phyloP scores from a whole-genome alignment of 2,797 vertebrate species.

The Leptatherina wallacei region DNA sequence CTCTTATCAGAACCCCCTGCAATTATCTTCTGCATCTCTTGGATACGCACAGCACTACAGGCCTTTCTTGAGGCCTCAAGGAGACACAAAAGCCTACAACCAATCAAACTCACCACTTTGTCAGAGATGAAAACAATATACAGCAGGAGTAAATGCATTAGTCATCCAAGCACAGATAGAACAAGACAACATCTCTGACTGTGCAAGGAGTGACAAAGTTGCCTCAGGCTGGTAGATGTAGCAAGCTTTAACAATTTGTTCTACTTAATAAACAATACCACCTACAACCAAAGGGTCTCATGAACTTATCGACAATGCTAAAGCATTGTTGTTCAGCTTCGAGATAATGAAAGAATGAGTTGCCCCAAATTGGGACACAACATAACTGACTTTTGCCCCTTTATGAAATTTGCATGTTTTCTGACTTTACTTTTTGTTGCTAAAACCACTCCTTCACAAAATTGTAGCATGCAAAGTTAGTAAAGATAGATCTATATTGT shows the following conservation, averaged over 20 bases:
- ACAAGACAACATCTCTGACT: slow-evolving; percentile 48
- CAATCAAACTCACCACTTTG: slow-evolving; percentile 73
- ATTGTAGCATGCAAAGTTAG: background rate
- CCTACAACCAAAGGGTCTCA: slow-evolving; percentile 56
- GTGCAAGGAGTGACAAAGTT: slow-evolving; percentile 41
- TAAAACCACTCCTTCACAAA: background rate
- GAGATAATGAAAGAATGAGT: slow-evolving; percentile 6
- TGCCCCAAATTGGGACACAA: slow-evolving; percentile 5
- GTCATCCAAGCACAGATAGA: slow-evolving; percentile 64
- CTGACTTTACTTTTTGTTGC: slow-evolving; percentile 16
- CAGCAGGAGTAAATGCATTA: slow-evolving; percentile 69
- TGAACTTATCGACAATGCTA: slow-evolving; percentile 56
- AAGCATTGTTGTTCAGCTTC: slow-evolving; percentile 27
- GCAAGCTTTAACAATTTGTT: slow-evolving; percentile 73
- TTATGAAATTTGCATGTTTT: slow-evolving; percentile 39
- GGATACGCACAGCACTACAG: slow-evolving; percentile 56
- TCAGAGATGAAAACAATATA: slow-evolving; percentile 74
- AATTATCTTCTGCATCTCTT: slow-evolving; percentile 68
- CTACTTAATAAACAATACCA: slow-evolving; percentile 72
- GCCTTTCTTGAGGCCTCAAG: slow-evolving; percentile 47
- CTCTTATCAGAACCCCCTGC: slow-evolving; percentile 47
- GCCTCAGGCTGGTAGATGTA: slow-evolving; percentile 61
- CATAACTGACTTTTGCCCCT: slow-evolving; percentile 23
- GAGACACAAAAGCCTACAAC: slow-evolving; percentile 61
- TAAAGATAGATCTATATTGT: background rate